phyloP scores from a whole-genome alignment of 2,888 invertebrate genomes.

The Ectemnius cavifrons region DNA sequence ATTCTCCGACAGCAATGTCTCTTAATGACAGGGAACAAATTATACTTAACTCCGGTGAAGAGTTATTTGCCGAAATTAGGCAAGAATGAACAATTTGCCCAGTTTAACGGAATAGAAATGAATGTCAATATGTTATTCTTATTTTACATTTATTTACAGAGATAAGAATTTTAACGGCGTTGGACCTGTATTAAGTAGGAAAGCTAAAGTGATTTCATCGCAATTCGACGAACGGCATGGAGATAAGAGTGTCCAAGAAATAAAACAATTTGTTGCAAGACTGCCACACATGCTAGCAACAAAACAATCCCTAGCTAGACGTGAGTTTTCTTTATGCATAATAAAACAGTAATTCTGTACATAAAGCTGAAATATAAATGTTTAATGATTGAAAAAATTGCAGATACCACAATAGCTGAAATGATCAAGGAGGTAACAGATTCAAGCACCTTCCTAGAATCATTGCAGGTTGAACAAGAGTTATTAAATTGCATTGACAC shows the following conservation, averaged over 20 bases:
- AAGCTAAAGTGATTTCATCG: conserved; percentile 91
- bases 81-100: conserved; percentile 43
- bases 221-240: conserved; percentile 91
- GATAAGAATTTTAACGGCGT: conserved; percentile 96
- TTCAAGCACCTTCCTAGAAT: conserved; percentile 87
- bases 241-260: conserved; percentile 95
- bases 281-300: conserved; percentile 92
- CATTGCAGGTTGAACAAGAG: conserved; percentile 92
- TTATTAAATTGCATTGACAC: conserved; percentile 94
- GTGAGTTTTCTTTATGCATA: conserved; percentile 71
- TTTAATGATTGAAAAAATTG: neutral
- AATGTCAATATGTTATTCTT: neutral
- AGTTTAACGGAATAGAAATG: no score
- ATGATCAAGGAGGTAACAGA: conserved; percentile 92
- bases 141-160: conserved; percentile 75
- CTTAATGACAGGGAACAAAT: conserved; percentile 86
- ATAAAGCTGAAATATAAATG: conserved; percentile 4
- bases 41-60: conserved; percentile 93
- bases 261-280: conserved; percentile 94
- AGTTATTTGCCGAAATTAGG: conserved; percentile 90
- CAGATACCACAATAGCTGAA: conserved; percentile 95
- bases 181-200: conserved; percentile 90
- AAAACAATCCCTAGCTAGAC: conserved; percentile 89
- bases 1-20: conserved; percentile 81
- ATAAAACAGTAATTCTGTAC: neutral